These are phyloP conservation scores for Pammene aurita DNA, from an alignment of 2,888 invertebrate species.

Conservation along the genomic window DNA sequence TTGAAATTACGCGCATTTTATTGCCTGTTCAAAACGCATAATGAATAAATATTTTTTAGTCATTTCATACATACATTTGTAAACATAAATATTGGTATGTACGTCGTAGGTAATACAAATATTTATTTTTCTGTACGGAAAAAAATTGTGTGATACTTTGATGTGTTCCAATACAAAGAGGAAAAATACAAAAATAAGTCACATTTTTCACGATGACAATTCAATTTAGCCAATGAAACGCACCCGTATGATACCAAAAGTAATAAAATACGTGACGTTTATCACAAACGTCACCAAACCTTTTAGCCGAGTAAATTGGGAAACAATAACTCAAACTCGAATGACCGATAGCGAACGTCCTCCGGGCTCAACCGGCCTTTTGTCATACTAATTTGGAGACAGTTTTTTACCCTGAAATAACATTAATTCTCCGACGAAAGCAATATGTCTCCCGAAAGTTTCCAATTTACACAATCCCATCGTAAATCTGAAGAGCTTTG, in stretches of 20 bases:
- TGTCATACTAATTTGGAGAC: slow-evolving; percentile 43
- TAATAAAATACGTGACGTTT: slow-evolving; percentile 40
- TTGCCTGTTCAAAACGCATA: no score
- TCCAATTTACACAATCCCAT: slow-evolving; percentile 73
- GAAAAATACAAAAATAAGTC: background rate
- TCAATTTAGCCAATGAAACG: slow-evolving; percentile 26
- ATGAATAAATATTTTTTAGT: no score
- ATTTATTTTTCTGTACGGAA: no score
- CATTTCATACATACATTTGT: no score
- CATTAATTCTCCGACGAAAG: slow-evolving; percentile 58
- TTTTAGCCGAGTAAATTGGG: slow-evolving; percentile 38
- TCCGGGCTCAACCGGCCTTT: slow-evolving; percentile 33
- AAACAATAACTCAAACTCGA: slow-evolving; percentile 51
- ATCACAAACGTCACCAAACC: slow-evolving; percentile 37
- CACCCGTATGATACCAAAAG: slow-evolving; percentile 27
- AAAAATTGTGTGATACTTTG: no score
- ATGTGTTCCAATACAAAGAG: background rate
- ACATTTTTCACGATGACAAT: background rate
- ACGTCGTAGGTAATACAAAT: no score
- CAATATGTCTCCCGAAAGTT: slow-evolving; percentile 69
- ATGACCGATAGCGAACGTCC: slow-evolving; percentile 47
- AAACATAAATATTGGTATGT: no score
- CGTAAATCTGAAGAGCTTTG: slow-evolving; percentile 71
- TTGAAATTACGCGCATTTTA: no score
- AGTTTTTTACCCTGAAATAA: slow-evolving; percentile 43